Evolutionary conservation across 2,797 vertebrate species (phyloP).

Genomic region (Okamejei kenojei): DNA sequence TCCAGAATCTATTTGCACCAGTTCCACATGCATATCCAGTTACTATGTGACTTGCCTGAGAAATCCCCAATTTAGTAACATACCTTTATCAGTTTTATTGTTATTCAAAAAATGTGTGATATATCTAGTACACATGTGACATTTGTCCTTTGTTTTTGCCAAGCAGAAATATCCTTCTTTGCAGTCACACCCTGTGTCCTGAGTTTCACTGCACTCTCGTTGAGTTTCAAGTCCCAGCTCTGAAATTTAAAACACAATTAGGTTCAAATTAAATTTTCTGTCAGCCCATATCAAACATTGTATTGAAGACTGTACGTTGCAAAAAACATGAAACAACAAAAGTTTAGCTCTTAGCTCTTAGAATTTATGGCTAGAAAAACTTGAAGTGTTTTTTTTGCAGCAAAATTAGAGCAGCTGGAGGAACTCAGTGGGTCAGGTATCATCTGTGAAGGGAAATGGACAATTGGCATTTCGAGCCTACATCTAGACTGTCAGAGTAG

Average conservation of each 20-base stretch:
- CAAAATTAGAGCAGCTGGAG: too few species aligned
- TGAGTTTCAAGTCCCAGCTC: background rate
- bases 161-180: conserved; percentile 9
- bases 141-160: background rate
- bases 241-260: background rate
- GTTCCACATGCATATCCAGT: background rate
- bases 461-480: too few species aligned
- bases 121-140: conserved; percentile 1
- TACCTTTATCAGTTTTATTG: background rate
- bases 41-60: background rate
- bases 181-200: conserved; percentile 16
- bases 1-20: background rate
- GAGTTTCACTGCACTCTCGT: background rate
- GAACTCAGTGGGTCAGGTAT: too few species aligned
- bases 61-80: background rate
- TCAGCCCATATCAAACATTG: background rate
- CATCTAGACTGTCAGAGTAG: too few species aligned
- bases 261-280: background rate
- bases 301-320: background rate
- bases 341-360: background rate
- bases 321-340: background rate
- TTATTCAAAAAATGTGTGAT: background rate
- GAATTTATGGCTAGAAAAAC: background rate
- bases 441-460: too few species aligned
- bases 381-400: background rate